Evolutionary conservation across 1,140 invertebrate species (phyloP), one percentile per base, ranked within the genome.

Genomic region (Drosophila persimilis): DNA sequence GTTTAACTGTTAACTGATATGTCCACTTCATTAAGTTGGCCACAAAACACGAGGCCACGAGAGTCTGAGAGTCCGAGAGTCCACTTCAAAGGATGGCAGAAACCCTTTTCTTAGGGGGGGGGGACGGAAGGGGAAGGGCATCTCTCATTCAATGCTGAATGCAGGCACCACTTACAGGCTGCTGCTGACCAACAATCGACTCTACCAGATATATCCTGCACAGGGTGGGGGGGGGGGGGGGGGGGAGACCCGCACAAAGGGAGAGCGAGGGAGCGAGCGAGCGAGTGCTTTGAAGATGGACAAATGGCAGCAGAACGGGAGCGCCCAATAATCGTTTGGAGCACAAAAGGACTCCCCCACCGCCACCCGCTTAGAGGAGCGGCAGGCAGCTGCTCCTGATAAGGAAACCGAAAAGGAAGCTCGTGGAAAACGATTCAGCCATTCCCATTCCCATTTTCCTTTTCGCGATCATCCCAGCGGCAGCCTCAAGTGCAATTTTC

Each of bases 401-500:
- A 39, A 39, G 35, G 35, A 39, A 39, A 13, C 35, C 35, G 35
- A 5, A 13, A 39, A 39, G 35, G 35, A 13, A 39, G 11, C 35
- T 26, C 35, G 35, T 39, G 35, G 35, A 39, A 39, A 39, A 39
- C 35, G 35, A 39, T 39, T 39, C 31, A 35, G 31, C 9, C 31
- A 35, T 8, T 1, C 29, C 29, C 31, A 31, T 31, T 31, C 29
- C 0, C 7, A 2, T 39, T 39, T 39, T 5, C 35, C 3, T 13
- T 13, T 39, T 13, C 35, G 35, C 35, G 35, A 39, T 39, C 20
- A 15, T 22, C 29, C 11, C 22, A 46, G 29, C 43, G 47, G 26
- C 44, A 44, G 61, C 61, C 73, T 78, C 80, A 80, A 89, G 77
- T 89, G 80, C 77, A 89, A 80, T 89, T 84, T 89, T 89, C 85